Evolutionary conservation across 2,888 invertebrate genomes (phyloP).

Genomic region (Epistrophe eligans): DNA sequence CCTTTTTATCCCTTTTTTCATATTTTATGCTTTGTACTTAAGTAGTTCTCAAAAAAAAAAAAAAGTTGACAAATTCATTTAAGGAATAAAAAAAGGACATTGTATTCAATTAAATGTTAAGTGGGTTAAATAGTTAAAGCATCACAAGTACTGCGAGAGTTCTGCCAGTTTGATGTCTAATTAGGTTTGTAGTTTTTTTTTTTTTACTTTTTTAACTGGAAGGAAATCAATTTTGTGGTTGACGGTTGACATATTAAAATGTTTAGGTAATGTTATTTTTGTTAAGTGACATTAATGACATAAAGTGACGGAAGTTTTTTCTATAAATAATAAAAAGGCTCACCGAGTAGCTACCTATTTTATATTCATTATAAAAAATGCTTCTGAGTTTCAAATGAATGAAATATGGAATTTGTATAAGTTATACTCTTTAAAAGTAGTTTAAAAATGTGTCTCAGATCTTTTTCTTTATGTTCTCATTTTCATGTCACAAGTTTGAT

Average conservation of each 20-base stretch:
- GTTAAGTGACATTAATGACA: constrained; percentile 40
- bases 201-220: not conserved
- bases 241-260: constrained; percentile 58
- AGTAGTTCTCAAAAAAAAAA: not conserved
- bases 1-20: constrained; percentile 35
- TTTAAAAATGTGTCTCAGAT: not conserved
- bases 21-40: not conserved
- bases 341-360: not conserved
- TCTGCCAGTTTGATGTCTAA: constrained; percentile 4
- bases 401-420: not conserved
- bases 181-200: not conserved
- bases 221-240: constrained; percentile 57
- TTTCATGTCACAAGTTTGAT: not conserved
- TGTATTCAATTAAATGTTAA: constrained; percentile 61
- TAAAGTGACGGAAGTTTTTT: constrained; percentile 1
- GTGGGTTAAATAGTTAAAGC: constrained; percentile 40
- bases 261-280: constrained; percentile 2
- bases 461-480: not conserved
- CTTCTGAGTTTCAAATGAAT: not conserved
- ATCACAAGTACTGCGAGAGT: constrained; percentile 2
- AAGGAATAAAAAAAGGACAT: constrained; percentile 58
- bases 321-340: not conserved
- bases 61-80: constrained; percentile 71
- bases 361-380: not conserved
- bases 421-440: not conserved